phyloP scores from a whole-genome alignment of 30 jellyfish, hydroid and myxozoan species.

The Rhopilema esculentum region DNA sequence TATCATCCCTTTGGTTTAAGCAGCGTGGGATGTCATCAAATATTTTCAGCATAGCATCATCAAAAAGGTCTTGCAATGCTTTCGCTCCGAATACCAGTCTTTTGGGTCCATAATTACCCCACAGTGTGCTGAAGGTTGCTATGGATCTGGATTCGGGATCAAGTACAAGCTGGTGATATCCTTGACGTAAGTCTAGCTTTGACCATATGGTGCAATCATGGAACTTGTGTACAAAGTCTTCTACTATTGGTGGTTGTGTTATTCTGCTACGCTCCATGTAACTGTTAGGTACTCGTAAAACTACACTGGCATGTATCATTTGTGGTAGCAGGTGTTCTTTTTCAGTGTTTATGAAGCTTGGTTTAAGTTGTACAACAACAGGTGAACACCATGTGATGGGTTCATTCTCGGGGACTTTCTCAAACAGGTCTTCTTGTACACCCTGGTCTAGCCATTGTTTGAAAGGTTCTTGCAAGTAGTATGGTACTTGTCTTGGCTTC shows the following conservation, averaged over 20 bases:
- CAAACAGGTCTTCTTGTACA: conserved; percentile 17
- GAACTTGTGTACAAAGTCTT: no score
- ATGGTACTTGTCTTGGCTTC: conserved; percentile 24
- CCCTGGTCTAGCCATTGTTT: conserved; percentile 10
- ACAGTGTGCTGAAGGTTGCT: no score
- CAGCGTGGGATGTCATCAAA: conserved; percentile 15
- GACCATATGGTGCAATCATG: background rate
- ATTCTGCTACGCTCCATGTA: no score
- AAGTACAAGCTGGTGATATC: conserved; percentile 15
- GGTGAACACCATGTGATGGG: conserved; percentile 31
- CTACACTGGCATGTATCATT: conserved; percentile 17
- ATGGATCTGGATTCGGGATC: conserved; percentile 22
- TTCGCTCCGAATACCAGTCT: conserved; percentile 8
- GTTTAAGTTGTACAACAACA: conserved; percentile 24
- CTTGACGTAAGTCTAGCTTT: conserved; percentile 1
- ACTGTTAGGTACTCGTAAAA: conserved; percentile 22
- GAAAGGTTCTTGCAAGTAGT: conserved; percentile 26
- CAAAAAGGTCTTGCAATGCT: conserved; percentile 9
- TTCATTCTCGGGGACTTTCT: conserved; percentile 27
- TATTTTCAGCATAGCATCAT: background rate
- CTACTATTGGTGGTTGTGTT: no score
- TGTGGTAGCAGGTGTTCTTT: background rate
- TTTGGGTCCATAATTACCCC: conserved; percentile 9
- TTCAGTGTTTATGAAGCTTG: background rate
- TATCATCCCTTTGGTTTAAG: no score